A percentile compares a stretch with the other conserved stretches of the same genome.
These are phyloP conservation scores for Mercenaria mercenaria DNA, from an alignment of 1,140 invertebrate species.

Conservation along the genomic window DNA sequence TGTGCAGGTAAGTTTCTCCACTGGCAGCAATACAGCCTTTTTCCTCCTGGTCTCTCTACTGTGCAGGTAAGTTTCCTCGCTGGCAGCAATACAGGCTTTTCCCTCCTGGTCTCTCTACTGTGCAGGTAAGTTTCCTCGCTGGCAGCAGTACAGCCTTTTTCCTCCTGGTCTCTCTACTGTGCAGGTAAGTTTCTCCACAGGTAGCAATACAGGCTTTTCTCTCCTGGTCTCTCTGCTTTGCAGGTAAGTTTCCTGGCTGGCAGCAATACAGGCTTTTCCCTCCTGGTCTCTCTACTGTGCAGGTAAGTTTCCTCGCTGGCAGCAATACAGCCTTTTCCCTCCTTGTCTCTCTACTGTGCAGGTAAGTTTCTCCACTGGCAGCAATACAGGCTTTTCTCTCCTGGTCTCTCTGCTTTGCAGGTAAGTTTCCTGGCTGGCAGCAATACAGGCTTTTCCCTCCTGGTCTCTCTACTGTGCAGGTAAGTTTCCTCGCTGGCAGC, in stretches of 20 bases:
- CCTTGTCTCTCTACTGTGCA: slow-evolving; percentile 93
- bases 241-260: slow-evolving; percentile 95
- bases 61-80: slow-evolving; percentile 94
- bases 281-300: slow-evolving; percentile 93
- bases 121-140: slow-evolving; percentile 92
- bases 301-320: slow-evolving; percentile 92
- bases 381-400: slow-evolving; percentile 92
- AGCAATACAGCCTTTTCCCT: slow-evolving; percentile 91
- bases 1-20: slow-evolving; percentile 92
- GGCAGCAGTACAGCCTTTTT: slow-evolving; percentile 91
- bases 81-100: slow-evolving; percentile 92
- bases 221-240: slow-evolving; percentile 93
- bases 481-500: slow-evolving; percentile 92
- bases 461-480: slow-evolving; percentile 94
- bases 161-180: slow-evolving; percentile 93
- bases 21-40: slow-evolving; percentile 92
- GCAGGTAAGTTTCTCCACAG: slow-evolving; percentile 92
- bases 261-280: slow-evolving; percentile 91
- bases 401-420: slow-evolving; percentile 93
- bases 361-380: slow-evolving; percentile 93
- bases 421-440: slow-evolving; percentile 95
- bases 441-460: slow-evolving; percentile 91
- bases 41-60: slow-evolving; percentile 92
- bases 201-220: slow-evolving; percentile 92
- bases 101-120: slow-evolving; percentile 93